Evolutionary conservation across 2,888 invertebrate genomes (phyloP), one percentile per base, ranked within the genome.

Genomic region (Cheilosia grossa): DNA sequence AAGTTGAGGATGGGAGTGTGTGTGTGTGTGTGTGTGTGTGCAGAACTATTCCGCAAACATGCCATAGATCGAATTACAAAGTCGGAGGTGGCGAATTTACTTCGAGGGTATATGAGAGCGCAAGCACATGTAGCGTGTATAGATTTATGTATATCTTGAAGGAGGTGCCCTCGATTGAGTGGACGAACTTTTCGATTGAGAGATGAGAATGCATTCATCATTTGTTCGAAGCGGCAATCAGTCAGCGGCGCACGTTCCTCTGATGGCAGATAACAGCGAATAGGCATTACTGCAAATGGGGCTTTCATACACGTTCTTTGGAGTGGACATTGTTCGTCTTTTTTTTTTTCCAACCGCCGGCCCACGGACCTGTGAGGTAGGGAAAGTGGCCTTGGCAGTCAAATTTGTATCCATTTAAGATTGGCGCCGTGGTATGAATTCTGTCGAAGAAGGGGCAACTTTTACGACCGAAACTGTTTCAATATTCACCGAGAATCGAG

Each of bases 181-280:
- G 78, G 64, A 79, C 42, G 37, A 78, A 78, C 61, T 78, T 78
- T 70, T 17, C 24, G 53, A 37, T 61, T 78, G 78, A 78, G 61
- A 69, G 63, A 78, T 78, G 78, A 63, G 69, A 54, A 70, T 78
- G 78, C 69, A 78, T 78, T 78, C 78, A 78, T 78, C 78, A 78
- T 78, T 70, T 56, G 37, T 56, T 69, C 54, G 63, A 54, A 69
- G 42, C 21, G 72, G 70, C 64, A 79, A 79, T 79, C 70, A 44
- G 78, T 79, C 78, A 79, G 64, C 58, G 13, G 40, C 37, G 61
- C 69, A 53, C 54, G 61, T 19, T 78, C 40, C 49, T 64, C 47
- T 59, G 78, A 79, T 79, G 78, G 78, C 78, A 79, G 78, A 79
- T 79, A 79, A 79, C 78, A 79, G 17, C 70, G 49, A 79, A 72